Percentiles rank a stretch among this genome's conserved stretches.
These are phyloP conservation scores for Sarcophilus harrisii DNA, from an alignment of 2,797 vertebrate genomes.

Conservation along the genomic window DNA sequence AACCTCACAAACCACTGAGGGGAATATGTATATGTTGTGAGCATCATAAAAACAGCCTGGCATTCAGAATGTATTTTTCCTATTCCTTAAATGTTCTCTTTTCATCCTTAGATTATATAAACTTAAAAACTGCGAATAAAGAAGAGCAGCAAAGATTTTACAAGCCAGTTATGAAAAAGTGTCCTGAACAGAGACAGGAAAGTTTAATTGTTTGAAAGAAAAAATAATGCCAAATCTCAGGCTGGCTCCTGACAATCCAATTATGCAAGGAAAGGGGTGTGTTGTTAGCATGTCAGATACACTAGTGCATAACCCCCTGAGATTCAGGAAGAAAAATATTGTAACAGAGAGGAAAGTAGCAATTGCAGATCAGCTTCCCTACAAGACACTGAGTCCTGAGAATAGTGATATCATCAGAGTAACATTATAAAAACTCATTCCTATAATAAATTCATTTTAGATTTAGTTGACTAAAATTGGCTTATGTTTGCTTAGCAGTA, in stretches of 20 bases:
- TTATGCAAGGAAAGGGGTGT: background rate
- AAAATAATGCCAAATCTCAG: slow-evolving; percentile 3
- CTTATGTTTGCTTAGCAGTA: slow-evolving; percentile 23
- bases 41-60: background rate
- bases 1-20: background rate
- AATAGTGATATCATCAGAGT: slow-evolving; percentile 11
- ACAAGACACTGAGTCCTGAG: background rate
- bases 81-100: background rate
- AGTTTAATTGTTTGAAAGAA: slow-evolving; percentile 42
- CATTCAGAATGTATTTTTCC: background rate
- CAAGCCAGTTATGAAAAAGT: slow-evolving; percentile 13
- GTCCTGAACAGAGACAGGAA: slow-evolving; percentile 44
- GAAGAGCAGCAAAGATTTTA: slow-evolving; percentile 11
- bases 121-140: background rate
- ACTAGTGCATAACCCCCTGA: background rate
- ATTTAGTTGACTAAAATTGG: slow-evolving; percentile 22
- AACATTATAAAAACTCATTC: slow-evolving; percentile 35
- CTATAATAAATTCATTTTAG: background rate
- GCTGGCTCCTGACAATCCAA: background rate
- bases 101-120: slow-evolving; percentile 34
- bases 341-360: background rate
- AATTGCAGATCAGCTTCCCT: background rate
- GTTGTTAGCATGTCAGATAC: slow-evolving; percentile 8
- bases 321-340: background rate
- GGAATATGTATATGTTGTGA: background rate